Base-by-base conservation (phyloP, 2,113 vertebrate genomes). In the Daphoenositta chrysoptera region DNA sequence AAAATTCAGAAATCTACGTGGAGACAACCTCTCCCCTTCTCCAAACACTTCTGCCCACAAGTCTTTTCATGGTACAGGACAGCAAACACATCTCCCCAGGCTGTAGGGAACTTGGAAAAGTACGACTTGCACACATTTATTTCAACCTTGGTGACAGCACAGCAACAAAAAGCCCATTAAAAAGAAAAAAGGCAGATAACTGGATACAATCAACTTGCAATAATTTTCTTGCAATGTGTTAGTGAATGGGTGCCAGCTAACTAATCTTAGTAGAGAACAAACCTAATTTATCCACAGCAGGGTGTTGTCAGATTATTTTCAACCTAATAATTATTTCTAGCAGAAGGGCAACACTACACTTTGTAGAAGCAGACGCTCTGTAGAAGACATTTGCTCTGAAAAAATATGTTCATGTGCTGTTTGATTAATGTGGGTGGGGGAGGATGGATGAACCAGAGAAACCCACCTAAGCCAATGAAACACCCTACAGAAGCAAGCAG, bases 261-360 rank as follows among this genome's bases (percentile, higher is more conserved):
- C 85, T 95, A 73, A 96, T 86, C 68, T 69, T 44, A 73, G 44
- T 6, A 35, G 56, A 79, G 80, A 92, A 66, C 48, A 75, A 92
- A 90, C 40, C 44, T 84, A 73, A 95, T 90, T 92, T 86, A 94
- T 64, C 63, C 92, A 60, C 85, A 94, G 90, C 76, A 81, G 92
- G 79, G 81, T n/a, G 68, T 54, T 71, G 60, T 83, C 93, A 93
- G 79, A 92, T 94, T 94, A 92, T 73, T 90, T 93, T 75, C 87
- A 96, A 68, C n/a, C 45, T 66, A 93, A 56, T 69, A 92, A 88
- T 93, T 85, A 73, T 56, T 90, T 93, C 70, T 63, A 90, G 77
- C 35, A 89, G 68, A 73, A 72, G 94, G 39, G 31, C 28, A 82
- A 73, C 16, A 19, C 19, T 56, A 65, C 19, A 47, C 53, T 83